Evolutionary conservation across 2,113 vertebrate species (phyloP).

Genomic region (Empidonax alnorum): DNA sequence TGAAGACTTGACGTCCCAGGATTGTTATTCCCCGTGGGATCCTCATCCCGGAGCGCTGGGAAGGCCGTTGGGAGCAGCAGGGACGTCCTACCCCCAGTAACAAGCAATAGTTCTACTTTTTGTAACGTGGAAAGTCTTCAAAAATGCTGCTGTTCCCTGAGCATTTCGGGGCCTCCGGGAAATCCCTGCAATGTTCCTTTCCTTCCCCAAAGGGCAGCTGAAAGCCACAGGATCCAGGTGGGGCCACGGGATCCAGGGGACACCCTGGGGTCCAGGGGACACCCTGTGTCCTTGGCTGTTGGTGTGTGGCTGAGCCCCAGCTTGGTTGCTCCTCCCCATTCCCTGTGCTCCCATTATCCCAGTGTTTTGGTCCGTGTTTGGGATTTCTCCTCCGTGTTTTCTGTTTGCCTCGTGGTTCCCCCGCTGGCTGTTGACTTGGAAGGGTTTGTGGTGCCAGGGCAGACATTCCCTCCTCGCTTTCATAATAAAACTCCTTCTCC

Average conservation of each 20-base stretch:
- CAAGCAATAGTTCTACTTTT: neutral
- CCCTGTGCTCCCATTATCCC: neutral
- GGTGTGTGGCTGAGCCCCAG: no score
- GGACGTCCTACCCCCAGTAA: neutral
- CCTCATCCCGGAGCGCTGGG: neutral
- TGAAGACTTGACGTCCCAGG: neutral
- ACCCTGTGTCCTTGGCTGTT: neutral
- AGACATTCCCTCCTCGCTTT: no score
- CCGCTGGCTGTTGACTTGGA: neutral
- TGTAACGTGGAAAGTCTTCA: neutral
- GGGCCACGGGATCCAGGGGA: no score
- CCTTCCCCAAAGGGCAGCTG: neutral
- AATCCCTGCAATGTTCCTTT: neutral
- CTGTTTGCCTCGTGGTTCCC: neutral
- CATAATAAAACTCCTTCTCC: no score
- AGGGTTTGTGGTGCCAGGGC: neutral
- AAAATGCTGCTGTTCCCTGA: neutral
- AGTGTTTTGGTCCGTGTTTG: neutral
- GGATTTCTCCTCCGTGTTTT: neutral
- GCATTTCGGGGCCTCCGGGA: neutral
- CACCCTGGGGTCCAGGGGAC: neutral
- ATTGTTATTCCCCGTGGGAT: neutral
- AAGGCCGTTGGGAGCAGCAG: neutral
- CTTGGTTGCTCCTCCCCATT: neutral
- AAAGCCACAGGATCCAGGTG: neutral